phyloP scores from a whole-genome alignment of 2,888 invertebrate genomes.

The Nemotelus pantherinus region DNA sequence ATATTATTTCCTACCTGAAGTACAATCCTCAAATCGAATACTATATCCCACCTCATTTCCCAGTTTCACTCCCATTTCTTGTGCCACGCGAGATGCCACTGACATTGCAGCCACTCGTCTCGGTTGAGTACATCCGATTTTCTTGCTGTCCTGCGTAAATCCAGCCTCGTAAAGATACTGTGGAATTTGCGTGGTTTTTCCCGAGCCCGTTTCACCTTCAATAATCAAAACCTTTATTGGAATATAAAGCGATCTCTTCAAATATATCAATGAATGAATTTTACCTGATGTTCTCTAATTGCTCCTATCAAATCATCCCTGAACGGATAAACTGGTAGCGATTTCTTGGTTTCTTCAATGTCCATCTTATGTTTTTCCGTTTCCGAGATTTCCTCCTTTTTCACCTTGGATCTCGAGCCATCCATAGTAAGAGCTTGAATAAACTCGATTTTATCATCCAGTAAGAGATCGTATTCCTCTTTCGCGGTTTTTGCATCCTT shows the following conservation, averaged over 20 bases:
- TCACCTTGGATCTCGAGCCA: constrained; percentile 71
- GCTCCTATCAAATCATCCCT: constrained; percentile 88
- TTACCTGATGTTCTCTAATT: constrained; percentile 84
- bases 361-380: constrained; percentile 78
- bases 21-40: constrained; percentile 99
- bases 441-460: constrained; percentile 98
- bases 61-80: constrained; percentile 96
- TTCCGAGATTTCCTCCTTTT: constrained; percentile 73
- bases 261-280: constrained; percentile 27
- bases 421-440: constrained; percentile 88
- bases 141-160: constrained; percentile 82
- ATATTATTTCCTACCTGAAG: constrained; percentile 68
- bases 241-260: constrained; percentile 20
- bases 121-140: constrained; percentile 97
- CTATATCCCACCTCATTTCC: constrained; percentile 91
- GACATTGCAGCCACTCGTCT: constrained; percentile 99
- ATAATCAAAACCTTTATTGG: constrained; percentile 81
- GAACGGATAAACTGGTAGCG: constrained; percentile 94
- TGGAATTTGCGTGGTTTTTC: constrained; percentile 99
- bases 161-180: constrained; percentile 97
- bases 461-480: constrained; percentile 89
- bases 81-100: constrained; percentile 97
- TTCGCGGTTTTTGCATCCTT: constrained; percentile 75
- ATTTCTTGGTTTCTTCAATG: constrained; percentile 90
- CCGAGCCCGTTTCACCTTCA: constrained; percentile 98